Base-by-base conservation (phyloP, 2,113 vertebrate genomes). In the Hemicordylus capensis region DNA sequence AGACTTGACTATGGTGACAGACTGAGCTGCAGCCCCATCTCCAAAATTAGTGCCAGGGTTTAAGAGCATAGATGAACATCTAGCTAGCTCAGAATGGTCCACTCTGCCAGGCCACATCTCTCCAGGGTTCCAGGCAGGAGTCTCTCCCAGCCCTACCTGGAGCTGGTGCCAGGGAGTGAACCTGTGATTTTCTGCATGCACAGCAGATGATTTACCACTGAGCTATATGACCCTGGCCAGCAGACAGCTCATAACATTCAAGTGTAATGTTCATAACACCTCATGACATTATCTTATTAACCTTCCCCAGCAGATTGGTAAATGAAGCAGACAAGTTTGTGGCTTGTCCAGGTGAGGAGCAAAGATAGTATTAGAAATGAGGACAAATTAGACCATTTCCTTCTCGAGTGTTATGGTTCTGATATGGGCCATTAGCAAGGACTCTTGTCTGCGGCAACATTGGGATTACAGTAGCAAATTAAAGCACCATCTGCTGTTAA, bases 381-480 rank as follows among this genome's bases (percentile, higher is more conserved):
- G 6, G 44, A 0, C 42, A 5, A 34, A 42, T 26, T 58, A 46
- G 46, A 24, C 58, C n/a, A 37, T 63, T 51, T 64, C 58, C 51
- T 72, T 14, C 72, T 17, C 17, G 14, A n/a, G n/a, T 78, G 20
- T 83, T 74, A 48, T 20, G 56, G 44, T 72, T 79, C 70, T 56
- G n/a, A 34, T 42, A 48, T 67, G 70, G 58, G 17, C n/a, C 28
- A 24, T 63, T 76, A 83, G 20, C 42, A 70, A 78, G 39, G 0
- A 0, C 20, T 8, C 1, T 54, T 58, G n/a, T 69, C 48, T 42
- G 78, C 9, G 42, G 74, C 28, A 85, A 75, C n/a, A 75, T 0
- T 54, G 24, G 44, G 19, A 79, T 83, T 80, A 72, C 75, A 76
- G 34, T 61, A 76, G 15, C 37, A 81, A 88, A 89, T 87, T 83